phyloP scores from a whole-genome alignment of 2,888 invertebrate genomes.

The Leptarthrus brevirostris region DNA sequence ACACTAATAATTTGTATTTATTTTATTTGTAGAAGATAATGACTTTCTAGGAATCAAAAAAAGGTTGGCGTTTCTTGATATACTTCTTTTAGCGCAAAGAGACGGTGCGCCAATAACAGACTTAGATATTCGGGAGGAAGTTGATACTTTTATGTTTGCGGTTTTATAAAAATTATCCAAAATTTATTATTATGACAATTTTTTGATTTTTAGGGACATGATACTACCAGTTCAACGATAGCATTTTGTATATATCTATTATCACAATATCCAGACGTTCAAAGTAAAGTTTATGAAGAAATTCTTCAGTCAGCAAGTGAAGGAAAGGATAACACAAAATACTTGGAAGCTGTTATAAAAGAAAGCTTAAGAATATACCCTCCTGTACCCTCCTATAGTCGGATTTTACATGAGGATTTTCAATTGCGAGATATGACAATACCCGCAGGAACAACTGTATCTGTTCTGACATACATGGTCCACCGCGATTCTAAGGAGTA shows the following conservation, averaged over 20 bases:
- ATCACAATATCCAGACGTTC: slow-evolving; percentile 68
- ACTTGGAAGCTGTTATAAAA: slow-evolving; percentile 71
- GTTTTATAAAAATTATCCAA: slow-evolving; percentile 38
- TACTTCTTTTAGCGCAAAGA: slow-evolving; percentile 68
- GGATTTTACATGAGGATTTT: slow-evolving; percentile 67
- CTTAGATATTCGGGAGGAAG: slow-evolving; percentile 70
- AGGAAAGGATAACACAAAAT: slow-evolving; percentile 66
- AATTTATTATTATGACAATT: slow-evolving; percentile 2
- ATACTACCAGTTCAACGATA: slow-evolving; percentile 70
- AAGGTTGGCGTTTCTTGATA: slow-evolving; percentile 68
- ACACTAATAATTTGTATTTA: too few relatives aligned
- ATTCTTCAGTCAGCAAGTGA: slow-evolving; percentile 62
- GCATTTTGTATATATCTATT: slow-evolving; percentile 69
- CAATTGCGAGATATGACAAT: slow-evolving; percentile 64
- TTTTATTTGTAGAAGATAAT: slow-evolving; percentile 55
- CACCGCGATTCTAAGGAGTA: slow-evolving; percentile 68
- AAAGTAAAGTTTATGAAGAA: slow-evolving; percentile 61
- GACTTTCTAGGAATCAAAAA: slow-evolving; percentile 61
- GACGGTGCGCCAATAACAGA: slow-evolving; percentile 66
- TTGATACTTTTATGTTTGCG: slow-evolving; percentile 72
- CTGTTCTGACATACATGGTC: slow-evolving; percentile 66
- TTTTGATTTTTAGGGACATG: slow-evolving; percentile 67
- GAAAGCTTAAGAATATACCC: slow-evolving; percentile 71
- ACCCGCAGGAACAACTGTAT: slow-evolving; percentile 66
- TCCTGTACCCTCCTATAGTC: slow-evolving; percentile 69